Conservation (phyloP, 2,888 invertebrate genomes). For the Asteroscopus sphinx region DNA sequence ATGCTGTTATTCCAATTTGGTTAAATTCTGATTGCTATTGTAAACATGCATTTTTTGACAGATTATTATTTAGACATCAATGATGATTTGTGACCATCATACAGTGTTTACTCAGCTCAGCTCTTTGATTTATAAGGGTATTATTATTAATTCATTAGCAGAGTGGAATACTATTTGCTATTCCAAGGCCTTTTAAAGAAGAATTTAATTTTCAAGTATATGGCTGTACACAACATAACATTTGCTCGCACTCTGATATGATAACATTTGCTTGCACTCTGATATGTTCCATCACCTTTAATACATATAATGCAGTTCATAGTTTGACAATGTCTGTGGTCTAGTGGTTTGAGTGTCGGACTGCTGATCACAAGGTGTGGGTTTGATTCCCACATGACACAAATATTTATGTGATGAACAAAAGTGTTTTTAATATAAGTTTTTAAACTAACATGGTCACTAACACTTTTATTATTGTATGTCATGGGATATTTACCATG, state of each 20-base stretch:
- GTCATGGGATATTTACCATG: too few relatives aligned
- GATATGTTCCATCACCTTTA: slow-evolving; percentile 20
- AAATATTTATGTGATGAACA: too few relatives aligned
- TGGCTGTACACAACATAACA: slow-evolving; percentile 13
- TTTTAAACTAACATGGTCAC: too few relatives aligned
- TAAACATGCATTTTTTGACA: slow-evolving; percentile 33
- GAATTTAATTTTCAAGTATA: slow-evolving; percentile 4
- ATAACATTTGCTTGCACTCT: slow-evolving; percentile 16
- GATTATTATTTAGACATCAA: slow-evolving; percentile 16
- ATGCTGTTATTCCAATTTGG: slow-evolving; percentile 30
- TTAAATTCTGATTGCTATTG: slow-evolving; percentile 12
- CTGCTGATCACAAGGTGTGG: too few relatives aligned
- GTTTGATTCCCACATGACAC: too few relatives aligned
- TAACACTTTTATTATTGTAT: too few relatives aligned
- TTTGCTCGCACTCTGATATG: slow-evolving; percentile 14
- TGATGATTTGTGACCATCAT: slow-evolving; percentile 9
- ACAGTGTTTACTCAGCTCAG: slow-evolving; percentile 14
- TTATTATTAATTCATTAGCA: slow-evolving; percentile 1
- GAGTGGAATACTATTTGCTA: slow-evolving; percentile 2
- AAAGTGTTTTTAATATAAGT: too few relatives aligned
- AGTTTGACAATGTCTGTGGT: too few relatives aligned
- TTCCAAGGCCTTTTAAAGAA: neutral
- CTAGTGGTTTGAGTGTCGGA: too few relatives aligned
- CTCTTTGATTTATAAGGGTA: neutral
- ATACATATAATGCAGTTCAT: slow-evolving; percentile 16